phyloP scores from a whole-genome alignment of 2,797 vertebrate species.

The Poeciliopsis gracilis region DNA sequence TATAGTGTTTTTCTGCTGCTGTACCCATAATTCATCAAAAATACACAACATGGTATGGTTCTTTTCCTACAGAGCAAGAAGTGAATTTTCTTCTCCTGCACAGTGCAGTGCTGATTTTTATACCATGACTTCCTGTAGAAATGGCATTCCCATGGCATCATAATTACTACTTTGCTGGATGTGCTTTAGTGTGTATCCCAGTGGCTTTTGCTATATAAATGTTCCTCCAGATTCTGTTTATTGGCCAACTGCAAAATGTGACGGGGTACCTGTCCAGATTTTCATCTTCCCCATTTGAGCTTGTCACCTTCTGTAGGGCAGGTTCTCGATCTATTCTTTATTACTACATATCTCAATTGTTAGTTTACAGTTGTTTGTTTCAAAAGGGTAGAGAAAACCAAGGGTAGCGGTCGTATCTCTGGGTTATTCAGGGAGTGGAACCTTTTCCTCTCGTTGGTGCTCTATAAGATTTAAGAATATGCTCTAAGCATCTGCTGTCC shows the following conservation, averaged over 20 bases:
- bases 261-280: conserved; percentile 53
- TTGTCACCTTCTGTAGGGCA: conserved; percentile 23
- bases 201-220: conserved; percentile 68
- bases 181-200: conserved; percentile 69
- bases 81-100: conserved; percentile 52
- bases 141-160: conserved; percentile 66
- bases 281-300: conserved; percentile 9
- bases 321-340: conserved; percentile 33
- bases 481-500: conserved; percentile 82
- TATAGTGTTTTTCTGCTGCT: not conserved
- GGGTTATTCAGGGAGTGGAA: conserved; percentile 32
- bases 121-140: conserved; percentile 73
- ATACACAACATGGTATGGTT: conserved; percentile 67
- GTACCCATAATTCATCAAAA: not conserved
- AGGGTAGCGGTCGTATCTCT: conserved; percentile 47
- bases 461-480: conserved; percentile 36
- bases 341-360: conserved; percentile 17
- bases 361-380: conserved; percentile 29
- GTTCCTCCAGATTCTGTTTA: conserved; percentile 64
- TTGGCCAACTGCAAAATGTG: conserved; percentile 57
- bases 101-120: conserved; percentile 55
- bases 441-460: conserved; percentile 44
- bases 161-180: conserved; percentile 69
- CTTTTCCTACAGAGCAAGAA: conserved; percentile 69
- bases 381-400: conserved; percentile 48